Evolutionary conservation across 1,140 invertebrate species (phyloP).

Genomic region (Brachionus plicatilis): DNA sequence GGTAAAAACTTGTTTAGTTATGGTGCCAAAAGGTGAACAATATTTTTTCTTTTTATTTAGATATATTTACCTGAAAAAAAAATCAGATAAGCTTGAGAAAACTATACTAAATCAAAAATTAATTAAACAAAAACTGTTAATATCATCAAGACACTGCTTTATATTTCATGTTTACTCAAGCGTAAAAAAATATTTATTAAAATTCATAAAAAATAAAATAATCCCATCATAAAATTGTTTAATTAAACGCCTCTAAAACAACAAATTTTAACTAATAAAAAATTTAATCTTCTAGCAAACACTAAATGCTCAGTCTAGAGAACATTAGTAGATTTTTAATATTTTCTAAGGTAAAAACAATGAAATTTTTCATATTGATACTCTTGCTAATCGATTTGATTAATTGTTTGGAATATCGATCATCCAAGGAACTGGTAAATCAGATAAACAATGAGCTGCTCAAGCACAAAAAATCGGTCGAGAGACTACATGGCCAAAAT

Average conservation of each 20-base stretch:
- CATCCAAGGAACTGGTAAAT: not conserved
- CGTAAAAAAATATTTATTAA: slow-evolving; percentile 12
- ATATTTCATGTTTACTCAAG: not conserved
- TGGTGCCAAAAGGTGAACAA: not conserved
- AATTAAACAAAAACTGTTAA: not conserved
- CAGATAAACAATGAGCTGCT: not conserved
- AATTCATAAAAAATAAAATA: slow-evolving; percentile 1
- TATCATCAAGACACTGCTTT: not conserved
- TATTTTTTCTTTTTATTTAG: not conserved
- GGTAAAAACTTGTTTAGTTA: not conserved
- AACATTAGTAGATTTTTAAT: not conserved
- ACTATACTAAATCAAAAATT: not conserved
- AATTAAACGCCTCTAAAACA: slow-evolving; percentile 8
- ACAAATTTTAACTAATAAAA: not conserved
- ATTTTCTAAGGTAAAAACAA: not conserved
- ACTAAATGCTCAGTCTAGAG: not conserved
- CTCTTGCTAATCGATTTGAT: not conserved
- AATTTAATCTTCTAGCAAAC: not conserved
- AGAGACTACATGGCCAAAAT: not conserved
- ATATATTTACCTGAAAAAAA: not conserved
- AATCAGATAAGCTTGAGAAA: not conserved
- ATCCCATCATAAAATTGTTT: slow-evolving; percentile 25
- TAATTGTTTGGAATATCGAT: not conserved
- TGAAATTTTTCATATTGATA: slow-evolving; percentile 13
- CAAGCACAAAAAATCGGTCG: not conserved